phyloP scores from a whole-genome alignment of 2,113 vertebrate genomes.

The Microcebus jonahi region DNA sequence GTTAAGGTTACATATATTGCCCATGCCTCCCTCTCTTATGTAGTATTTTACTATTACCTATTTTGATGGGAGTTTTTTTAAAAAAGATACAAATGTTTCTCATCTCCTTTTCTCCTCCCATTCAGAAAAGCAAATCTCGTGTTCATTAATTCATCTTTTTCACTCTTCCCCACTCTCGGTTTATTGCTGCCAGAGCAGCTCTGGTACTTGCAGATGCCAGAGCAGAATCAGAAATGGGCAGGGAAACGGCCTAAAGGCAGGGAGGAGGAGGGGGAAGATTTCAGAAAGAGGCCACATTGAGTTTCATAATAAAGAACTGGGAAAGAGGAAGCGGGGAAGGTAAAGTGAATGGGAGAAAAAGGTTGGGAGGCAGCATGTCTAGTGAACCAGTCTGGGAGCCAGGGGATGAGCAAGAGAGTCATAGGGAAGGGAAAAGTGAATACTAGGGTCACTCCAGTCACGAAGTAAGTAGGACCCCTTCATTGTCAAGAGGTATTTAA shows the following conservation, averaged over 20 bases:
- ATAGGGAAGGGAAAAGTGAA: background rate
- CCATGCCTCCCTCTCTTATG: background rate
- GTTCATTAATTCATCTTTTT: background rate
- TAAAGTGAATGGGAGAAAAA: background rate
- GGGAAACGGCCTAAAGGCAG: background rate
- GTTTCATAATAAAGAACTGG: background rate
- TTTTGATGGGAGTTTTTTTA: background rate
- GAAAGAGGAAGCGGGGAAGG: background rate
- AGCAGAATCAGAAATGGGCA: background rate
- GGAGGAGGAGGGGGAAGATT: background rate
- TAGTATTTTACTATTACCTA: background rate
- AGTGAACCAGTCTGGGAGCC: background rate
- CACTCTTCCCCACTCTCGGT: background rate
- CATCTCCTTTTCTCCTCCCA: background rate
- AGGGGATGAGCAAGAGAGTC: background rate
- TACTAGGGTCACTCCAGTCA: background rate
- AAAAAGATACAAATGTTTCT: background rate
- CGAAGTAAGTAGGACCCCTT: background rate
- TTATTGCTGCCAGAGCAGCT: background rate
- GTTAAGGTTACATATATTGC: too few relatives aligned
- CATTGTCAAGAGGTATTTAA: background rate
- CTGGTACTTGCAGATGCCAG: background rate
- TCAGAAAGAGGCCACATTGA: background rate
- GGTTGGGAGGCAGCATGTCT: fast-evolving
- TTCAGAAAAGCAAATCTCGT: background rate